Conservation (phyloP, 2,888 invertebrate genomes). For the Callimorpha dominula region DNA sequence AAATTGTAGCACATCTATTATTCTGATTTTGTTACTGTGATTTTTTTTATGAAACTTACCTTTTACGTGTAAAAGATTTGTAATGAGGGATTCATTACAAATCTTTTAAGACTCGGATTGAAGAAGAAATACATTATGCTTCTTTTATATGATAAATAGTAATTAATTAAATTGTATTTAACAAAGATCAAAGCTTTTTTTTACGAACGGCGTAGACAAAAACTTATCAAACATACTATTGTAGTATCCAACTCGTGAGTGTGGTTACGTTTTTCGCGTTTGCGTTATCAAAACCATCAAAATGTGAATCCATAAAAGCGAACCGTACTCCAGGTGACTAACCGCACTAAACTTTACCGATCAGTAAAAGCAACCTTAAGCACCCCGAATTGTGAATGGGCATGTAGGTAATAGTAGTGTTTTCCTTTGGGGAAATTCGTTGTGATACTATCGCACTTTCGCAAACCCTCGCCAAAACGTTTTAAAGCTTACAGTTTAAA, state of each 20-base stretch:
- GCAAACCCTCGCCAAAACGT: slow-evolving; percentile 3
- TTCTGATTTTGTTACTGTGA: neutral
- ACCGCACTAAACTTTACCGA: slow-evolving; percentile 3
- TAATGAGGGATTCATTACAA: too few relatives aligned
- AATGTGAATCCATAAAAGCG: neutral
- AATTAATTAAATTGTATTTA: too few relatives aligned
- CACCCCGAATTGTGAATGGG: neutral
- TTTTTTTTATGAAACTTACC: neutral
- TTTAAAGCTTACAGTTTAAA: slow-evolving; percentile 10
- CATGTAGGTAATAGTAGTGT: neutral
- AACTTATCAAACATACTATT: too few relatives aligned
- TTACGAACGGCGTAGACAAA: too few relatives aligned
- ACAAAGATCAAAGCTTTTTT: too few relatives aligned
- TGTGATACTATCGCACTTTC: neutral
- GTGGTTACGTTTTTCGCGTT: neutral
- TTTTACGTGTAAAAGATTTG: neutral
- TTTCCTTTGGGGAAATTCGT: neutral
- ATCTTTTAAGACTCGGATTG: too few relatives aligned
- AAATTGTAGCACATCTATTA: neutral
- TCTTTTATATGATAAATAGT: too few relatives aligned
- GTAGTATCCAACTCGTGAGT: neutral
- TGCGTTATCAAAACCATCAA: neutral
- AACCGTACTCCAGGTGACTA: neutral
- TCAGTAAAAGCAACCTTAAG: neutral
- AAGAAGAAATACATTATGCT: too few relatives aligned